phyloP scores from a whole-genome alignment of 64 coral and sea anemone species.

The Orbicella faveolata region DNA sequence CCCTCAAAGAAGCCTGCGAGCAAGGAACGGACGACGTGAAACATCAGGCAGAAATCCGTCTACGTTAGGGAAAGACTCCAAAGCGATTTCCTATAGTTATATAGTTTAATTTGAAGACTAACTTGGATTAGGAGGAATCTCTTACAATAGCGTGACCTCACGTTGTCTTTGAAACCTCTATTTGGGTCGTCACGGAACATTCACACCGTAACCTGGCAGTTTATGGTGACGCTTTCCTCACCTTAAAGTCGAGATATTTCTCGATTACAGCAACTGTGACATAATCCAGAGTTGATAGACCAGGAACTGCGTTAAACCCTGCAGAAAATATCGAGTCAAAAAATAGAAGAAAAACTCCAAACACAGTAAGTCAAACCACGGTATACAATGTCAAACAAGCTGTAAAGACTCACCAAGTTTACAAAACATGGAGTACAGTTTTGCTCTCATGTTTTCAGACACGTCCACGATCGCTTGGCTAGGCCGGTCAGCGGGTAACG shows the following conservation, averaged over 20 bases:
- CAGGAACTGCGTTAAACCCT: slow-evolving; percentile 99
- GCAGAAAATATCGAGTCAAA: neutral
- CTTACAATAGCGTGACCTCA: too few relatives aligned
- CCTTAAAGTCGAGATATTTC: slow-evolving; percentile 99
- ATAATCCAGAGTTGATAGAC: slow-evolving; percentile 88
- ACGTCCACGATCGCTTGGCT: slow-evolving; percentile 92
- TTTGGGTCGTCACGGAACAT: too few relatives aligned
- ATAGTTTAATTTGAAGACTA: too few relatives aligned
- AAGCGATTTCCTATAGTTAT: too few relatives aligned
- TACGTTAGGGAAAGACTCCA: too few relatives aligned
- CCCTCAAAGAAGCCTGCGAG: too few relatives aligned
- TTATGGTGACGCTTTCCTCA: neutral
- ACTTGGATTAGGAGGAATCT: too few relatives aligned
- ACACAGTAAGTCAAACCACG: neutral
- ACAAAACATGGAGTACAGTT: slow-evolving; percentile 95
- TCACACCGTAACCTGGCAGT: neutral
- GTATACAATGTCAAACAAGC: neutral
- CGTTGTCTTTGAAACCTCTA: too few relatives aligned
- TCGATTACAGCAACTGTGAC: slow-evolving; percentile 91
- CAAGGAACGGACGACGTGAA: too few relatives aligned
- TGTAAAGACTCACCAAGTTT: slow-evolving; percentile 74
- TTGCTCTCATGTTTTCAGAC: slow-evolving; percentile 97
- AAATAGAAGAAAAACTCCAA: neutral
- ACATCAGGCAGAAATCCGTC: too few relatives aligned
- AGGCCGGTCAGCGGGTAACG: slow-evolving; percentile 83